phyloP scores from a whole-genome alignment of 1,140 invertebrate species.

The Geopemphigus sp. region DNA sequence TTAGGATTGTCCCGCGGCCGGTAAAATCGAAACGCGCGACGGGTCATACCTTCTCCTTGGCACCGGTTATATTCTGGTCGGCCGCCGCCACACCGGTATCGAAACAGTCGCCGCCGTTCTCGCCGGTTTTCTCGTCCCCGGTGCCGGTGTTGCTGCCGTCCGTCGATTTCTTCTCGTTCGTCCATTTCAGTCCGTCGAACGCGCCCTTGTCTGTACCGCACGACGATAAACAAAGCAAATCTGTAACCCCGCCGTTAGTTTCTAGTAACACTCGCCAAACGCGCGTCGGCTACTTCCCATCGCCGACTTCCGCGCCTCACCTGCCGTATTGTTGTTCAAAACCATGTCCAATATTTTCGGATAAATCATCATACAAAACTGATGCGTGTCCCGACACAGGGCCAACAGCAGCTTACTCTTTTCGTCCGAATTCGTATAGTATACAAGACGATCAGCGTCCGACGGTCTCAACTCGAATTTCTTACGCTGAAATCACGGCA shows the following conservation, averaged over 20 bases:
- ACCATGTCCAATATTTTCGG: slow-evolving; percentile 61
- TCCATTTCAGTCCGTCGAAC: slow-evolving; percentile 29
- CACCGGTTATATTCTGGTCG: not conserved
- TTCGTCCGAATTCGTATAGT: slow-evolving; percentile 86
- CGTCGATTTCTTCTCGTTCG: not conserved
- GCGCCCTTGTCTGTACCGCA: not conserved
- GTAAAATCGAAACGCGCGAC: too few species aligned
- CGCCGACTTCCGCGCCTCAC: not conserved
- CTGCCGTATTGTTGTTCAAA: slow-evolving; percentile 30
- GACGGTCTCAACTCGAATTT: slow-evolving; percentile 92
- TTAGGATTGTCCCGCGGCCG: too few species aligned
- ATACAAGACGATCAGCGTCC: slow-evolving; percentile 78
- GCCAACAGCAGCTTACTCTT: slow-evolving; percentile 86
- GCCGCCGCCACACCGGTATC: not conserved
- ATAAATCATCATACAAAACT: slow-evolving; percentile 90
- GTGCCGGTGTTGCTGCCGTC: not conserved
- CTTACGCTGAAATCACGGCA: slow-evolving; percentile 67
- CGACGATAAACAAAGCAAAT: too few species aligned
- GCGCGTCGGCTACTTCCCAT: too few species aligned
- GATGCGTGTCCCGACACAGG: slow-evolving; percentile 87
- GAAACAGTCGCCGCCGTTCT: not conserved
- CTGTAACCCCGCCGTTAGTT: too few species aligned
- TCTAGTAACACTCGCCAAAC: too few species aligned
- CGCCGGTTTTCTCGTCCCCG: not conserved
- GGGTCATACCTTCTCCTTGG: slow-evolving; percentile 1